A percentile compares a stretch with the other conserved stretches of the same genome.
Conservation (phyloP, 2,888 invertebrate genomes). For the Calephelis perditalis region DNA sequence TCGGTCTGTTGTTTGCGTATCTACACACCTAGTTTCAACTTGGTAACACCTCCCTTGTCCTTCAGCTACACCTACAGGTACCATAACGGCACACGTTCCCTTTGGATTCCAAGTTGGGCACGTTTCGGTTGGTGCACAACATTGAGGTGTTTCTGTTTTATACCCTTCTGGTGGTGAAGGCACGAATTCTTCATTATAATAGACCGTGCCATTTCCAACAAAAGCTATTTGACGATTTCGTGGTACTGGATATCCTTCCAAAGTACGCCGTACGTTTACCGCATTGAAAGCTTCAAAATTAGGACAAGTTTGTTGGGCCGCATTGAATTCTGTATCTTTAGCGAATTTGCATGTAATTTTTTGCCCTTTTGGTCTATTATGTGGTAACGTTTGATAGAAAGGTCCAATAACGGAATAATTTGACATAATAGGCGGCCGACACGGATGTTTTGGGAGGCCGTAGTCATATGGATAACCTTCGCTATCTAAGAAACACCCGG, state of each 20-base stretch:
- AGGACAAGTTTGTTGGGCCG: slow-evolving; percentile 52
- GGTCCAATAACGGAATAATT: slow-evolving; percentile 65
- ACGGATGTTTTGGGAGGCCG: slow-evolving; percentile 83
- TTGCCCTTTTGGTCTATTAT: slow-evolving; percentile 81
- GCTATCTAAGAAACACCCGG: slow-evolving; percentile 85
- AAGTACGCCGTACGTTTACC: slow-evolving; percentile 84
- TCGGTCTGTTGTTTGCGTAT: slow-evolving; percentile 79
- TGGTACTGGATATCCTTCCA: slow-evolving; percentile 87
- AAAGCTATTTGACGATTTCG: slow-evolving; percentile 70
- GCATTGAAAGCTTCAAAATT: slow-evolving; percentile 67
- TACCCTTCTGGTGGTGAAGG: slow-evolving; percentile 85
- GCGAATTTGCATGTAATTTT: slow-evolving; percentile 70
- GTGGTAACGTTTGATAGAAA: slow-evolving; percentile 88
- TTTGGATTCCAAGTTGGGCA: slow-evolving; percentile 72
- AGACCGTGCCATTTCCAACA: slow-evolving; percentile 66
- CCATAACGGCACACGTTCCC: slow-evolving; percentile 74
- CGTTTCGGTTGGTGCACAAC: slow-evolving; percentile 61
- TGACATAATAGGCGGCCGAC: slow-evolving; percentile 63
- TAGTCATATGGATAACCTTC: slow-evolving; percentile 90
- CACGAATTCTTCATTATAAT: slow-evolving; percentile 77
- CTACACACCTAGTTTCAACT: slow-evolving; percentile 78
- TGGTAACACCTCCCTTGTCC: slow-evolving; percentile 71
- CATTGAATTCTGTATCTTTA: slow-evolving; percentile 70
- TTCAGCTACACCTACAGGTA: slow-evolving; percentile 63
- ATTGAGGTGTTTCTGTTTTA: slow-evolving; percentile 77